Evolutionary conservation across 92 coral and sea anemone species (phyloP).

Genomic region (Parazoanthus atlanticus): DNA sequence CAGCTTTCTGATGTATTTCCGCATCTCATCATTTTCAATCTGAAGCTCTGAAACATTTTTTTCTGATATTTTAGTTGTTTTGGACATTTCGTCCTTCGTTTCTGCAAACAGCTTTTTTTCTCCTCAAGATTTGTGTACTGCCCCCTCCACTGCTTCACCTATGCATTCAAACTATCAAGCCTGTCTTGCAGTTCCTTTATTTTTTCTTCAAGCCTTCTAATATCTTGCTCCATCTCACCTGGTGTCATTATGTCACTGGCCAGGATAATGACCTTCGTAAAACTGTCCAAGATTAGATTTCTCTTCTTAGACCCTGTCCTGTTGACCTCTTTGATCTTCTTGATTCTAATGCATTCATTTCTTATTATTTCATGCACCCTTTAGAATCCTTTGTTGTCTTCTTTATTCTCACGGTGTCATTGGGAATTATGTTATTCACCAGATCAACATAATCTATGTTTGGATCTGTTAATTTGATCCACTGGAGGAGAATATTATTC

Average conservation of each 20-base stretch:
- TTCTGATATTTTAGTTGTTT: not conserved
- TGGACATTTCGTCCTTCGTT: conserved; percentile 9
- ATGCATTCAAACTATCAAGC: conserved; percentile 41
- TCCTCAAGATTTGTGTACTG: conserved; percentile 52
- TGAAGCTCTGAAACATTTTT: conserved; percentile 28
- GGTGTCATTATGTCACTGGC: conserved; percentile 46
- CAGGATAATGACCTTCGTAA: conserved; percentile 46
- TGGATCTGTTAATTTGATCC: conserved; percentile 17
- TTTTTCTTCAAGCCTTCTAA: conserved; percentile 8
- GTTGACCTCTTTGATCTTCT: conserved; percentile 15
- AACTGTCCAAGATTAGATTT: conserved; percentile 14
- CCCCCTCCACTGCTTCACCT: conserved; percentile 52
- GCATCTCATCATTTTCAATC: conserved; percentile 29
- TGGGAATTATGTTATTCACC: conserved; percentile 45
- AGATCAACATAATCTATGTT: conserved; percentile 34
- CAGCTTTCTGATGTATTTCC: conserved; percentile 27
- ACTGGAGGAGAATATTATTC: conserved; percentile 31
- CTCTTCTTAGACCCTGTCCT: conserved; percentile 37
- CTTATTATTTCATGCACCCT: conserved; percentile 30
- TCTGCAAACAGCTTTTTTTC: conserved; percentile 54
- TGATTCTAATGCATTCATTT: conserved; percentile 18
- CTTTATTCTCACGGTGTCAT: conserved; percentile 47
- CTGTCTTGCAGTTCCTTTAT: conserved; percentile 40
- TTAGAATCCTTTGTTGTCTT: conserved; percentile 30
- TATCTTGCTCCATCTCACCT: conserved; percentile 40